Conservation (phyloP, 2,888 invertebrate species). For the Pristionchus maxplancki region DNA sequence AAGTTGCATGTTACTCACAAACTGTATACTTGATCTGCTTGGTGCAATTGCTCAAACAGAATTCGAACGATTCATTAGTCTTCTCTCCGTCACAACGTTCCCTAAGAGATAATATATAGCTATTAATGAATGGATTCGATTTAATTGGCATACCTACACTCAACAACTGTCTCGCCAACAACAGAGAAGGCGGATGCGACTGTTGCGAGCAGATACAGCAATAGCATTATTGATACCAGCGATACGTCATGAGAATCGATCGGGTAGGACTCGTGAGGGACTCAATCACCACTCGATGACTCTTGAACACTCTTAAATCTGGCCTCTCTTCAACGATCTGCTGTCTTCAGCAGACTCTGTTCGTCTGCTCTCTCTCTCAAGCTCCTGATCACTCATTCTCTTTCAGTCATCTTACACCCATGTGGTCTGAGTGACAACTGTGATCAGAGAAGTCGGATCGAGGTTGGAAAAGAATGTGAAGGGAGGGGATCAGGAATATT, state of each 20-base stretch:
- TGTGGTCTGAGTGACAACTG: conserved; percentile 19
- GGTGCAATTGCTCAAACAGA: conserved; percentile 39
- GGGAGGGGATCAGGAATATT: too few relatives aligned
- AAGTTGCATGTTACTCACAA: background rate
- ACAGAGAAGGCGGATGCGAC: background rate
- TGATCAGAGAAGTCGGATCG: conserved; percentile 1
- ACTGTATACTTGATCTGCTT: background rate
- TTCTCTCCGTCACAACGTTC: conserved; percentile 37
- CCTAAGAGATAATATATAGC: background rate
- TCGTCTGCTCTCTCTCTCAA: background rate
- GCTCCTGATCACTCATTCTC: background rate
- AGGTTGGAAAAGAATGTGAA: background rate
- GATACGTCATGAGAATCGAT: background rate
- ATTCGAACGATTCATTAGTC: conserved; percentile 42
- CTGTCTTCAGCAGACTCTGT: background rate
- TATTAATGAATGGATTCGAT: too few relatives aligned
- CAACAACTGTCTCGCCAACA: background rate
- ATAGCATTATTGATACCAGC: background rate
- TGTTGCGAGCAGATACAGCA: background rate
- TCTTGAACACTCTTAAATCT: conserved; percentile 24
- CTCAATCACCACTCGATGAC: conserved; percentile 32
- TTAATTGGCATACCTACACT: conserved; percentile 9
- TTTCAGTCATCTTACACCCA: conserved; percentile 40
- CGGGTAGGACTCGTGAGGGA: background rate
- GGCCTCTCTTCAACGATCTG: background rate